Percentiles rank a stretch among this genome's conserved stretches.
Evolutionary conservation across 2,113 vertebrate species (phyloP).

Genomic region (Ailuropoda melanoleuca): DNA sequence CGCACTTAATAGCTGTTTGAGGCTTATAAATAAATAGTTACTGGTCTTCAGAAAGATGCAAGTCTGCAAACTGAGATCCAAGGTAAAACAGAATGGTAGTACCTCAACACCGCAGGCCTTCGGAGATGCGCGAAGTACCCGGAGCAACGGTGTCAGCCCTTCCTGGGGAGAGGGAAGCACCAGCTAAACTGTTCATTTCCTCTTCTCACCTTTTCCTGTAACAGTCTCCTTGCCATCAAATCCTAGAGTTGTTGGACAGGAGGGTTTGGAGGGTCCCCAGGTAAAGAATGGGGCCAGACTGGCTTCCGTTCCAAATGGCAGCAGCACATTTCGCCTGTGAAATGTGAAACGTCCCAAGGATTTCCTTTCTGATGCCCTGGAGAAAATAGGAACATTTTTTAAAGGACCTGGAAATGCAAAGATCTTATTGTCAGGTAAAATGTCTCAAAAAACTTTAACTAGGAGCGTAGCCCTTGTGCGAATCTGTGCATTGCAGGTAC

Average conservation of each 20-base stretch:
- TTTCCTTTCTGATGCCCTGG: background rate
- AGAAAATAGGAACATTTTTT: background rate
- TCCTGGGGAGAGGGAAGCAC: background rate
- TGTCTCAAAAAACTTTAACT: conserved; percentile 40
- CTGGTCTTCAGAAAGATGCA: conserved; percentile 40
- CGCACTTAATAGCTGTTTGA: conserved; percentile 29
- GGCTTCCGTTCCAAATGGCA: background rate
- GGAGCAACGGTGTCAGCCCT: fast-evolving
- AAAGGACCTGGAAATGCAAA: background rate
- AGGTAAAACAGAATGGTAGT: background rate
- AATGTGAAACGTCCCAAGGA: background rate
- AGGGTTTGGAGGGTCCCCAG: background rate
- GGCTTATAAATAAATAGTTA: conserved; percentile 19
- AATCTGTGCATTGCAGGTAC: background rate
- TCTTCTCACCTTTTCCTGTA: background rate
- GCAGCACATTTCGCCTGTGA: background rate
- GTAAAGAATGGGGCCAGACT: background rate
- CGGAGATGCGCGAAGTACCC: background rate
- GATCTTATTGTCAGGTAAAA: conserved; percentile 31
- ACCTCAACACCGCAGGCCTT: background rate
- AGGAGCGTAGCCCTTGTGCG: background rate
- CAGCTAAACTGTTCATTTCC: background rate
- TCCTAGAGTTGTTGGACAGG: background rate
- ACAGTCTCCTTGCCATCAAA: background rate
- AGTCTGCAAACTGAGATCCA: background rate